Evolutionary conservation across 1,140 invertebrate genomes (phyloP).

Genomic region (Tetraneura akinire): DNA sequence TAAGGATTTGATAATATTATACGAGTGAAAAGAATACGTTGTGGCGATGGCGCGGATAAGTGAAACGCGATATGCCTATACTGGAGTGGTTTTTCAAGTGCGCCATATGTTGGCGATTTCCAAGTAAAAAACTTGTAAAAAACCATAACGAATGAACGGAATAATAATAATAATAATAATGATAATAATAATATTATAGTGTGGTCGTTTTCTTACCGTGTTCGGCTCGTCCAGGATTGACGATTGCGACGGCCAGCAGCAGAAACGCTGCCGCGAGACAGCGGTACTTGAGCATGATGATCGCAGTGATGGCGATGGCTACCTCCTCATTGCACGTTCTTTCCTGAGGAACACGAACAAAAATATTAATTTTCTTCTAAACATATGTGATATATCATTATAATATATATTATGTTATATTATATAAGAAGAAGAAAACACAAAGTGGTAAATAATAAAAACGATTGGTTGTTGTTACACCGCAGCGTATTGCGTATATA

Average conservation of each 20-base stretch:
- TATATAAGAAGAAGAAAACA: background rate
- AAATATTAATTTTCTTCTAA: too few species aligned
- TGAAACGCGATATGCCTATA: slow-evolving; percentile 3
- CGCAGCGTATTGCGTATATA: background rate
- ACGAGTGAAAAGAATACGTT: background rate
- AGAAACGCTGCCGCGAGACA: slow-evolving; percentile 20
- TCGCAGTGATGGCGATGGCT: background rate
- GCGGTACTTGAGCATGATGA: slow-evolving; percentile 22
- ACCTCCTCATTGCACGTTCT: slow-evolving; percentile 36
- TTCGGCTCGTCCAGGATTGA: slow-evolving; percentile 45
- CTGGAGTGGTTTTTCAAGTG: slow-evolving; percentile 14
- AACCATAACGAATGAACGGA: background rate
- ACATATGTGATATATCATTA: background rate
- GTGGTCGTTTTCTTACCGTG: slow-evolving; percentile 25
- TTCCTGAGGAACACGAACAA: slow-evolving; percentile 15
- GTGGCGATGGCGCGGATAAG: background rate
- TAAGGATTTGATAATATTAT: background rate
- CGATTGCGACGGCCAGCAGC: background rate
- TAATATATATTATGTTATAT: background rate
- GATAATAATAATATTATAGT: background rate
- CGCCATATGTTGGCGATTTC: slow-evolving; percentile 13
- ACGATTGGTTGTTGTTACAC: too few species aligned
- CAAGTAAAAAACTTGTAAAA: too few species aligned
- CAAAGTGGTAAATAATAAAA: too few species aligned
- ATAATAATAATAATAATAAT: background rate